phyloP scores from a whole-genome alignment of 2,113 vertebrate genomes.

The Nannospalax galili region DNA sequence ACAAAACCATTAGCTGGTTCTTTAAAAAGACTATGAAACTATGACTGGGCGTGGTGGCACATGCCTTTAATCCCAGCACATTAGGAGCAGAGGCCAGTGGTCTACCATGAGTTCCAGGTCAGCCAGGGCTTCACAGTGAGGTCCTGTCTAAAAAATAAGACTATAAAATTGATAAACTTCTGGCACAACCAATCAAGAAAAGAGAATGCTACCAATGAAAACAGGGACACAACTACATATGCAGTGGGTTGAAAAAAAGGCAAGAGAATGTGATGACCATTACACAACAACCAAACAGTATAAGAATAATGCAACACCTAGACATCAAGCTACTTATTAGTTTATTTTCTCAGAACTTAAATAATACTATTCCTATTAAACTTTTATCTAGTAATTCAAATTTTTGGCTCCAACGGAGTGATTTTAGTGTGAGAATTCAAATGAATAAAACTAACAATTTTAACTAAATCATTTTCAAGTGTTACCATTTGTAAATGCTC shows the following conservation, averaged over 20 bases:
- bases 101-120: too few species aligned
- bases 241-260: neutral
- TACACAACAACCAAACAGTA: neutral
- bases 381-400: slow-evolving; percentile 11
- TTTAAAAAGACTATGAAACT: too few species aligned
- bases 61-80: too few species aligned
- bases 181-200: neutral
- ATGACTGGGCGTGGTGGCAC: too few species aligned
- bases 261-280: neutral
- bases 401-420: neutral
- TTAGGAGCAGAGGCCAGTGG: too few species aligned
- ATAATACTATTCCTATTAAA: neutral
- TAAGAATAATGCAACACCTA: neutral
- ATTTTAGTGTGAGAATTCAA: neutral
- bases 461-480: slow-evolving; percentile 36
- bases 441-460: slow-evolving; percentile 20
- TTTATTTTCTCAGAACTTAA: neutral
- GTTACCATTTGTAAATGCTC: slow-evolving; percentile 38
- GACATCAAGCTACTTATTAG: neutral
- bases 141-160: neutral
- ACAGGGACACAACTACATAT: neutral
- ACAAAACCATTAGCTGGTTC: neutral
- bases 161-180: neutral
- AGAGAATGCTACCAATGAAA: neutral
- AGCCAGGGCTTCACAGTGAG: too few species aligned